Percentiles rank a stretch among this genome's conserved stretches.
phyloP scores from a whole-genome alignment of 2,113 vertebrate species.

The Vidua chalybeata region DNA sequence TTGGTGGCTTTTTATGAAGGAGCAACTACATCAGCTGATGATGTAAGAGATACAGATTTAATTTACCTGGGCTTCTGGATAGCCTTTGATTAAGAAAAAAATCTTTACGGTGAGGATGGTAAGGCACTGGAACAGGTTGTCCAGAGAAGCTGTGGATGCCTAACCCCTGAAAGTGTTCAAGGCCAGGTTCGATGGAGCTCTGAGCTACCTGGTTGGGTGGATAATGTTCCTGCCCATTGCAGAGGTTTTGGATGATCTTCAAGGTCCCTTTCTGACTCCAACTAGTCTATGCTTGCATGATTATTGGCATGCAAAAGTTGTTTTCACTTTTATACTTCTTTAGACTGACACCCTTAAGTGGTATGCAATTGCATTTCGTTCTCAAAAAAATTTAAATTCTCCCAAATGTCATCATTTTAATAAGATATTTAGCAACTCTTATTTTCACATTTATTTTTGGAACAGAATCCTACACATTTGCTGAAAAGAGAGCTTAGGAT shows the following conservation, averaged over 20 bases:
- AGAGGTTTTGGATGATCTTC: not conserved
- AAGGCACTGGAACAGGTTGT: not conserved
- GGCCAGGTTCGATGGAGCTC: not conserved
- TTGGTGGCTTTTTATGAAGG: not conserved
- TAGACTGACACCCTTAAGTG: not conserved
- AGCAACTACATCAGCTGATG: not conserved
- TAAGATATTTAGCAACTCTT: not conserved
- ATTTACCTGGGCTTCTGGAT: not conserved
- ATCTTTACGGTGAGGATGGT: accelerated
- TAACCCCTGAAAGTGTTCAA: not conserved
- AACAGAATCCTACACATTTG: not conserved
- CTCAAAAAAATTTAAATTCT: not conserved
- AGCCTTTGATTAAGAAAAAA: not conserved
- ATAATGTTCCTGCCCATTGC: not conserved
- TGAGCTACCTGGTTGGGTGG: not conserved
- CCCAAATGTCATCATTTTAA: not conserved
- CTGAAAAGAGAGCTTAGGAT: not conserved
- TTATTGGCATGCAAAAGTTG: not conserved
- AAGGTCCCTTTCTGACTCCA: not conserved
- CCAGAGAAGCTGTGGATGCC: not conserved
- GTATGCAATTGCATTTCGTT: not conserved
- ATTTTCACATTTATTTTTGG: not conserved
- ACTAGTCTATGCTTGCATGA: not conserved
- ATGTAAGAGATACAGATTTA: not conserved
- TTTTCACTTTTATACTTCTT: not conserved